These are phyloP conservation scores for Cordilura impudica DNA, from an alignment of 2,888 invertebrate genomes.

Conservation along the genomic window DNA sequence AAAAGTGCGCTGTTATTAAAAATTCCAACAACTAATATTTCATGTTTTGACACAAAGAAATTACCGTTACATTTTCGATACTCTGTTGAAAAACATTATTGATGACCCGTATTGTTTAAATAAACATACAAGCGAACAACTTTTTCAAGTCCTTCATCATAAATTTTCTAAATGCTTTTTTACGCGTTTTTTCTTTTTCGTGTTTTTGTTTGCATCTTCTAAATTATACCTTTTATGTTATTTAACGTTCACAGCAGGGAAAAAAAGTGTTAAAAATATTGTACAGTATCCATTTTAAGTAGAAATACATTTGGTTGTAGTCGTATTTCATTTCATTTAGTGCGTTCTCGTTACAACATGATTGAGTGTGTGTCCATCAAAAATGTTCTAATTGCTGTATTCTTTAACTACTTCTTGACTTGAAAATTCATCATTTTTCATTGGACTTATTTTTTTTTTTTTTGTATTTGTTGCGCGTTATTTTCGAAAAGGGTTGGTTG, in stretches of 20 bases:
- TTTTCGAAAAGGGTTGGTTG: conserved; percentile 42
- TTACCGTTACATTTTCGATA: conserved; percentile 40
- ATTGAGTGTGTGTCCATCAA: conserved; percentile 67
- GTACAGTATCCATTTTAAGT: conserved; percentile 40
- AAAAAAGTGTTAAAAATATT: conserved; percentile 44
- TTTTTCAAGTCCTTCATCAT: conserved; percentile 49
- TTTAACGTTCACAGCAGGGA: conserved; percentile 6
- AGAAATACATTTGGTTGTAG: conserved; percentile 10
- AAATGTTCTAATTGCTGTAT: conserved; percentile 65
- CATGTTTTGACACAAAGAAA: conserved; percentile 43
- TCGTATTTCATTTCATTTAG: neutral
- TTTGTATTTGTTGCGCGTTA: conserved; percentile 12
- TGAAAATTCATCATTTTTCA: conserved; percentile 58
- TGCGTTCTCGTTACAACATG: conserved; percentile 41
- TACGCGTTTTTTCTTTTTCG: conserved; percentile 41
- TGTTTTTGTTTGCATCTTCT: neutral
- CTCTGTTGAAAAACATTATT: conserved; percentile 44
- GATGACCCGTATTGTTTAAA: conserved; percentile 41
- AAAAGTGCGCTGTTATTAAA: conserved; percentile 23
- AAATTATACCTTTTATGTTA: conserved; percentile 44
- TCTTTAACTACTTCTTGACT: conserved; percentile 16
- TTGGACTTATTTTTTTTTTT: conserved; percentile 16
- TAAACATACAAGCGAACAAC: neutral
- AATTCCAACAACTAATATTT: conserved; percentile 44
- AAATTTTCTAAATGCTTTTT: conserved; percentile 50